Percentiles rank a stretch among this genome's conserved stretches.
Conservation (phyloP, 2,797 vertebrate genomes). For the Lepidocolaptes lacrymiger region DNA sequence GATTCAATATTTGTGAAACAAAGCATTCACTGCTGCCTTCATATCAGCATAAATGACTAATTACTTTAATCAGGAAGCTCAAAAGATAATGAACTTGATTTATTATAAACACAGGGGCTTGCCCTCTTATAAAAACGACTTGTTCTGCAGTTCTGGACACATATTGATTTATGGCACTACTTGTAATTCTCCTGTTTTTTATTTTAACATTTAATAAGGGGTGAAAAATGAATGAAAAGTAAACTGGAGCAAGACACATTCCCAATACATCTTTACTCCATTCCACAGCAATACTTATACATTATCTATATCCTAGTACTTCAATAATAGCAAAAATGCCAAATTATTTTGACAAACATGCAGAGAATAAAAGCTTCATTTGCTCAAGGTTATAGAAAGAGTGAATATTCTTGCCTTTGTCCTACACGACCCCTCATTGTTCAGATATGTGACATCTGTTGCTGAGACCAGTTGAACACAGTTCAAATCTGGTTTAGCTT, state of each 20-base stretch:
- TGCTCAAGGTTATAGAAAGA: background rate
- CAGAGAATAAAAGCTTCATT: background rate
- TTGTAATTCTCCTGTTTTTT: background rate
- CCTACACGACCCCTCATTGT: background rate
- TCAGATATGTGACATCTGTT: background rate
- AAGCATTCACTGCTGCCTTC: background rate
- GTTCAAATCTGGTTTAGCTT: background rate
- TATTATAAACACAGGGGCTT: conserved; percentile 15
- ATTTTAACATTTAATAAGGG: conserved; percentile 19
- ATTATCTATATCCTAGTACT: background rate
- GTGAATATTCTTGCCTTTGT: background rate
- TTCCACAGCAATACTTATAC: background rate
- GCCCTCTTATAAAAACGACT: background rate
- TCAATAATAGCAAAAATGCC: background rate
- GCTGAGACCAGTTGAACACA: background rate
- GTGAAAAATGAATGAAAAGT: conserved; percentile 11
- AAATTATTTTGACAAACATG: background rate
- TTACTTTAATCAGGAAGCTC: conserved; percentile 36
- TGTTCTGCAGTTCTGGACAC: background rate
- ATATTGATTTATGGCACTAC: conserved; percentile 27
- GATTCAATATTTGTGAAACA: background rate
- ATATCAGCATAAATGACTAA: conserved; percentile 62
- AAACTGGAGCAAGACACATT: background rate
- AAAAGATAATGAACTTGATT: conserved; percentile 48
- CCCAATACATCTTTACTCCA: background rate